Conservation (phyloP, 2,797 vertebrate genomes). For the Prunella strophiata region DNA sequence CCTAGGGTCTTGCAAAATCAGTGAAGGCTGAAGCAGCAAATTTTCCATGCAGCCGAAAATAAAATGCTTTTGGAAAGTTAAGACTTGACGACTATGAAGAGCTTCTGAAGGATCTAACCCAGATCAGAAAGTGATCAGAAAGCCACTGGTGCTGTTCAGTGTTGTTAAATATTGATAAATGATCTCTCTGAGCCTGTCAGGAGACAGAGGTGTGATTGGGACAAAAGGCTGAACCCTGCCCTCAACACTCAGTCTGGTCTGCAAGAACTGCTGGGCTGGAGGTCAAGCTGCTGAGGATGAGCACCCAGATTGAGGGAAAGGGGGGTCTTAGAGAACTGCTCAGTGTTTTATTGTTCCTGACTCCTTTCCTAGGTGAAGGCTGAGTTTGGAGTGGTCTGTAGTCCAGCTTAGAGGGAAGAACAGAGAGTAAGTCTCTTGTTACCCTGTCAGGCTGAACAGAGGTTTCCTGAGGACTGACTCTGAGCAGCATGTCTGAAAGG, state of each 20-base stretch:
- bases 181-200: not conserved
- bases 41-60: not conserved
- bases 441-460: not conserved
- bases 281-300: not conserved
- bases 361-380: not conserved
- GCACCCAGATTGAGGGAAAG: not conserved
- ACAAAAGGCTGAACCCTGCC: not conserved
- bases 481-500: not conserved
- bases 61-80: not conserved
- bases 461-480: not conserved
- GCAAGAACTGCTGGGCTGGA: not conserved
- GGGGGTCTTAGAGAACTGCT: not conserved
- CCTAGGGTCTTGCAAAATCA: constrained; percentile 32
- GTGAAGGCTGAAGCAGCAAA: constrained; percentile 23
- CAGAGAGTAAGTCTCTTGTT: not conserved
- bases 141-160: not conserved
- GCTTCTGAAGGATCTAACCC: not conserved
- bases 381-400: not conserved
- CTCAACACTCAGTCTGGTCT: not conserved
- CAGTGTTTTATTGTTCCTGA: not conserved
- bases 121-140: not conserved
- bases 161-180: not conserved
- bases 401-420: not conserved
- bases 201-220: not conserved
- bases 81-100: not conserved